Evolutionary conservation across 2,113 vertebrate species (phyloP), one percentile per base, ranked within the genome.

Genomic region (Anguilla japonica): DNA sequence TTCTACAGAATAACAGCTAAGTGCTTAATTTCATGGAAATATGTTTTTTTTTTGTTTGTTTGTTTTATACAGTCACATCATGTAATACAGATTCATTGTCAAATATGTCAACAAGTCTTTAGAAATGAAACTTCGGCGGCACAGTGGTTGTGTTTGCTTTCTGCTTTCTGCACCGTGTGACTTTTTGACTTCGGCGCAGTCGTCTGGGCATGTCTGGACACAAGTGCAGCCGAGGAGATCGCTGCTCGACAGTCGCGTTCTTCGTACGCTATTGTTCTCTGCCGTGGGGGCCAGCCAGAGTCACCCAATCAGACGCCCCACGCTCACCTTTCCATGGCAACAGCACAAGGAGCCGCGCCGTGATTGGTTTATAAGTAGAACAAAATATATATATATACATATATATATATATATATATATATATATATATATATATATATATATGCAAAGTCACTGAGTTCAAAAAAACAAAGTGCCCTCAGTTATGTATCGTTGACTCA

Each of bases 161-260:
- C 2, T 84, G 85, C 34, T 34, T 34, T 91, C 43, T 46, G 43
- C 43, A 46, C 43, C 2, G 4, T 46, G 43, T 46, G 43, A 89
- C 87, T 90, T 90, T 91, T 92, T 87, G 89, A 87, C 85, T 90
- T 89, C 34, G 88, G 84, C 86, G 85, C 91, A 88, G 87, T 90
- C 89, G 93, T 89, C 53, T 1, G 91, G 91, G 90, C 95, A 91
- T 88, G 94, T 94, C 91, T 85, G 85, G 90, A 93, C 95, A 93
- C 87, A 93, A 89, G 83, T 56, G 84, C 50, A 79, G 84, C n/a
- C 26, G 84, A 90, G 92, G 90, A 90, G 92, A 91, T 91, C 89
- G 53, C 88, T 87, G 90, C 88, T 89, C 85, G 89, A 90, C 87
- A 1, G 88, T 91, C 87, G 90, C 88, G 90, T 85, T 90, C 85